A percentile compares a stretch with the other conserved stretches of the same genome.
These are phyloP conservation scores for Zapornia atra DNA, from an alignment of 2,113 vertebrate genomes.

Conservation along the genomic window DNA sequence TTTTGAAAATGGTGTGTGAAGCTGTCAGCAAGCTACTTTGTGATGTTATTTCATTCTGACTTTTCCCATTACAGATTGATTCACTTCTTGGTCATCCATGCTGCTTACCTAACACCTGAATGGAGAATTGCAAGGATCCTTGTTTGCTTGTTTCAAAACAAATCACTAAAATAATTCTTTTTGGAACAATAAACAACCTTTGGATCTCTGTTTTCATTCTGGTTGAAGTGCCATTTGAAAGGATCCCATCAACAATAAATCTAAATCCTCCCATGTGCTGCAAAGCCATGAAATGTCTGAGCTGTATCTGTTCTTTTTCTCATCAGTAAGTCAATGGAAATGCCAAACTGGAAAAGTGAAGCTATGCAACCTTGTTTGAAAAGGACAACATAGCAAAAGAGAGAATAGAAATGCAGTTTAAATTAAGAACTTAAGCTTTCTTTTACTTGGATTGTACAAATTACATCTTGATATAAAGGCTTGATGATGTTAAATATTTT, in stretches of 20 bases:
- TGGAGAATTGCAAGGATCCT: neutral
- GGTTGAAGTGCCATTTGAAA: neutral
- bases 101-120: neutral
- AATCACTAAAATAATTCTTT: neutral
- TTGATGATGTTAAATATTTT: slow-evolving; percentile 21
- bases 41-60: neutral
- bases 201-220: neutral
- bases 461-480: neutral
- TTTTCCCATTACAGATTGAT: neutral
- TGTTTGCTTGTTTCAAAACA: neutral
- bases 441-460: neutral
- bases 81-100: neutral
- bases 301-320: neutral
- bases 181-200: neutral
- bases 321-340: neutral
- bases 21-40: neutral
- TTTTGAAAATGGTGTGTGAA: neutral
- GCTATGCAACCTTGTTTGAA: neutral
- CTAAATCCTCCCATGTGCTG: neutral
- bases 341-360: neutral
- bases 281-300: neutral
- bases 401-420: neutral
- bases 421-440: neutral
- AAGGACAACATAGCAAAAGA: neutral
- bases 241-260: neutral